These are phyloP conservation scores for Nasonia oneida DNA, from an alignment of 2,888 invertebrate genomes.

Conservation along the genomic window DNA sequence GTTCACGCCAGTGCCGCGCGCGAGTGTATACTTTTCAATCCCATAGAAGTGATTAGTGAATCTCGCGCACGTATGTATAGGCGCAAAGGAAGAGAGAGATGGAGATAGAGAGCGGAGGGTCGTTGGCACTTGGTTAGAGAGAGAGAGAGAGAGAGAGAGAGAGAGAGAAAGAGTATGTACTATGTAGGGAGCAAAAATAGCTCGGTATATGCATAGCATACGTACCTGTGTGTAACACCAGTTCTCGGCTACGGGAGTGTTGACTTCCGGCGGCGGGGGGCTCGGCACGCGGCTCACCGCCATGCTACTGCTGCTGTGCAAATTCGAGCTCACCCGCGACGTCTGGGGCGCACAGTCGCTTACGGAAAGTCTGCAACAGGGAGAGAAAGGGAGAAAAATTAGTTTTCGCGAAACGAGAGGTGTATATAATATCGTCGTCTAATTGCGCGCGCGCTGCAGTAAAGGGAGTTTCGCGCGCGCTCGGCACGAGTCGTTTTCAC, in stretches of 20 bases:
- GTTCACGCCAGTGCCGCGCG: neutral
- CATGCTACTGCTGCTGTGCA: constrained; percentile 92
- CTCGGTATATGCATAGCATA: neutral
- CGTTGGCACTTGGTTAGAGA: neutral
- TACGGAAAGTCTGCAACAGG: constrained; percentile 86
- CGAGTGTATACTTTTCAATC: neutral
- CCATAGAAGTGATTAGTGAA: neutral
- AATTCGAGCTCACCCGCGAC: constrained; percentile 92
- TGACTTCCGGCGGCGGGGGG: constrained; percentile 96
- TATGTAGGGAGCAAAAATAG: no score
- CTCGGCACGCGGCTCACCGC: constrained; percentile 98
- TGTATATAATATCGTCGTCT: neutral
- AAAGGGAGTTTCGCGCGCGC: constrained; percentile 30
- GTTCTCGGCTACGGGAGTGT: constrained; percentile 99
- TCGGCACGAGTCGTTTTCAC: constrained; percentile 74
- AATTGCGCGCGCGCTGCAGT: constrained; percentile 35
- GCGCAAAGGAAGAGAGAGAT: no score
- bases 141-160: no score
- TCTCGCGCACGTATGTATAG: neutral
- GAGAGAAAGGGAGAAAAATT: neutral
- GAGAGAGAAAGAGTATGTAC: no score
- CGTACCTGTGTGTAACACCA: constrained; percentile 99
- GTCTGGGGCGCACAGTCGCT: constrained; percentile 91
- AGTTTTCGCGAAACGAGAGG: constrained; percentile 35
- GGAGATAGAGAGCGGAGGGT: neutral